A percentile compares a stretch with the other conserved stretches of the same genome.
phyloP scores from a whole-genome alignment of 2,797 vertebrate genomes.

The Sciurus vulgaris region DNA sequence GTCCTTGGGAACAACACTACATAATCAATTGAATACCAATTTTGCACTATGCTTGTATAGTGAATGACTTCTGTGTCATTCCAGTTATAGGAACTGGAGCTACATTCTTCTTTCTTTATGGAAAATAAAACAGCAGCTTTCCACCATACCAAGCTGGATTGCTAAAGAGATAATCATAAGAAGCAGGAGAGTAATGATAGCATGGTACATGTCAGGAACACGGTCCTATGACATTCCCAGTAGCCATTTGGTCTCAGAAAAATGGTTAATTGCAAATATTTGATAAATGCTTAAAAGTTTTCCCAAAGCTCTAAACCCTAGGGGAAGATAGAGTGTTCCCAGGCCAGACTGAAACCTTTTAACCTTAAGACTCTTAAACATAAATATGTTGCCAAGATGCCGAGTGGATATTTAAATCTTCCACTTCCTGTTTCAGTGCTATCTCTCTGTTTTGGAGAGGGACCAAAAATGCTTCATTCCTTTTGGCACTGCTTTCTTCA shows the following conservation, averaged over 20 bases:
- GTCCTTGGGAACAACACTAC: neutral
- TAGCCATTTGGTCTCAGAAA: constrained; percentile 67
- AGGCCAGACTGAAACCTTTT: constrained; percentile 86
- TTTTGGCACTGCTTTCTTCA: constrained; percentile 85
- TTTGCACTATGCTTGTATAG: neutral
- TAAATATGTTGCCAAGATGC: constrained; percentile 83
- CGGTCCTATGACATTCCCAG: constrained; percentile 35
- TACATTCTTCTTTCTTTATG: constrained; percentile 17
- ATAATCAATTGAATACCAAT: neutral
- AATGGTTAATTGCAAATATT: constrained; percentile 84
- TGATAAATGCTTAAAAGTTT: constrained; percentile 83
- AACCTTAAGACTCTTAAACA: constrained; percentile 82
- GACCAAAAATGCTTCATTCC: constrained; percentile 82
- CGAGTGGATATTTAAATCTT: constrained; percentile 85
- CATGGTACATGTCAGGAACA: neutral
- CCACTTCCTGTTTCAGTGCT: constrained; percentile 84
- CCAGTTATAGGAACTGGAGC: neutral
- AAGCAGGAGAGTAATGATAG: neutral
- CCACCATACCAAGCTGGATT: neutral
- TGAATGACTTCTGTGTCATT: neutral
- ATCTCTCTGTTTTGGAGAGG: constrained; percentile 85
- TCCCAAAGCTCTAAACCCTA: constrained; percentile 82
- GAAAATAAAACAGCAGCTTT: constrained; percentile 54
- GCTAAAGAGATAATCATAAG: constrained; percentile 8
- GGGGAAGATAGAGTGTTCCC: constrained; percentile 82